Conservation (phyloP, 2,797 vertebrate species). For the Galaxias olidus region DNA sequence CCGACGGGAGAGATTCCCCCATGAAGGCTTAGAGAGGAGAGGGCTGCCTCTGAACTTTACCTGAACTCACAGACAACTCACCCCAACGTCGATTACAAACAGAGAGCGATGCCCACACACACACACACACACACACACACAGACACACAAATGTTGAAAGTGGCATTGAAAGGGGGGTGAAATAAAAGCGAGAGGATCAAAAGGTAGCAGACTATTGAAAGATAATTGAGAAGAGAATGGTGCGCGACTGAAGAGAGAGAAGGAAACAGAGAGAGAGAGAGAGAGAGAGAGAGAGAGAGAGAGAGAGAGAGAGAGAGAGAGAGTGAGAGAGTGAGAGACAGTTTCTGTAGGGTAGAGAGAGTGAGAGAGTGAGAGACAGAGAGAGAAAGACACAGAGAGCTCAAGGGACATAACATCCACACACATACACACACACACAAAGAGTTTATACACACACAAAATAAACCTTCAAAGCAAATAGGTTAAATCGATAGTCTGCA, state of each 20-base stretch:
- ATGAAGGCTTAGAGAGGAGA: constrained; percentile 18
- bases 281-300: neutral
- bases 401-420: constrained; percentile 21
- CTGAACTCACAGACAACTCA: constrained; percentile 45
- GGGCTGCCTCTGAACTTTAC: constrained; percentile 58
- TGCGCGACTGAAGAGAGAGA: neutral
- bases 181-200: too few species aligned
- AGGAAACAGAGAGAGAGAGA: neutral
- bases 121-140: too few species aligned
- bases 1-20: neutral
- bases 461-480: constrained; percentile 49
- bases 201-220: neutral
- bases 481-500: constrained; percentile 3
- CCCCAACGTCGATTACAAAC: neutral
- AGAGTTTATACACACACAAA: constrained; percentile 5
- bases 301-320: constrained; percentile 14
- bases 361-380: too few species aligned
- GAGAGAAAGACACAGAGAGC: constrained; percentile 14
- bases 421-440: too few species aligned
- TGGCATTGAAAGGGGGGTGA: neutral
- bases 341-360: too few species aligned
- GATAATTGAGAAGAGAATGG: neutral
- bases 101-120: neutral
- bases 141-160: too few species aligned
- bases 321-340: neutral